Evolutionary conservation across 2,113 vertebrate genomes (phyloP).

Genomic region (Nematolebias whitei): DNA sequence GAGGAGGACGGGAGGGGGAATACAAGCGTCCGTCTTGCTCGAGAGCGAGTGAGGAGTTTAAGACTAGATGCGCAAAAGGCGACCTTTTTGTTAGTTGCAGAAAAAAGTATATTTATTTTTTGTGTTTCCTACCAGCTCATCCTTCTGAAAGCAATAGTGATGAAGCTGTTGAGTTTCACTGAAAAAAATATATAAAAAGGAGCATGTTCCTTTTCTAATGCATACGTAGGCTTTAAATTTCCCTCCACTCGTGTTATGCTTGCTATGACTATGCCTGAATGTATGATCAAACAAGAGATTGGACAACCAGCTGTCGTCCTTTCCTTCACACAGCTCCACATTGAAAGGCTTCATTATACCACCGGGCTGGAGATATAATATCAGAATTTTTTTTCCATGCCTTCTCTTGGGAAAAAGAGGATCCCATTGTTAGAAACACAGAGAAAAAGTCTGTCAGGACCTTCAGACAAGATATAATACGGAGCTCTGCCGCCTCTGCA

Average conservation of each 20-base stretch:
- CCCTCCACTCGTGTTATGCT: conserved; percentile 23
- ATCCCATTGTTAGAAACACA: conserved; percentile 69
- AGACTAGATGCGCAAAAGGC: not conserved
- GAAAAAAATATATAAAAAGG: conserved; percentile 3
- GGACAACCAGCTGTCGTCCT: conserved; percentile 41
- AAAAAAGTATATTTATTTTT: not conserved
- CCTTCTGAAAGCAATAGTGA: not conserved
- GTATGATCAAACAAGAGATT: conserved; percentile 65
- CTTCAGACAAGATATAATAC: conserved; percentile 74
- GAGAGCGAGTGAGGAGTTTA: too few relatives aligned
- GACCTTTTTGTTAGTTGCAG: conserved; percentile 28
- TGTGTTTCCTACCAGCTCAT: not conserved
- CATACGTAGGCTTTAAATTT: conserved; percentile 56
- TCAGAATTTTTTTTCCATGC: conserved; percentile 74
- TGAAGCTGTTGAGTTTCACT: not conserved
- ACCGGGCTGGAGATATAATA: conserved; percentile 66
- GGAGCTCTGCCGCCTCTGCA: conserved; percentile 45
- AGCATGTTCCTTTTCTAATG: conserved; percentile 31
- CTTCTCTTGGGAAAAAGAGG: conserved; percentile 59
- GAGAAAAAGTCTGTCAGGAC: conserved; percentile 54
- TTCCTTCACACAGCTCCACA: conserved; percentile 20
- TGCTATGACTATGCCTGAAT: conserved; percentile 39
- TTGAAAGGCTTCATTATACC: conserved; percentile 77
- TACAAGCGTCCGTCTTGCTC: too few relatives aligned
- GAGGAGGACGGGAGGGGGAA: too few relatives aligned